Evolutionary conservation across 2,797 vertebrate genomes (phyloP).

Genomic region (Cyprinella venusta): DNA sequence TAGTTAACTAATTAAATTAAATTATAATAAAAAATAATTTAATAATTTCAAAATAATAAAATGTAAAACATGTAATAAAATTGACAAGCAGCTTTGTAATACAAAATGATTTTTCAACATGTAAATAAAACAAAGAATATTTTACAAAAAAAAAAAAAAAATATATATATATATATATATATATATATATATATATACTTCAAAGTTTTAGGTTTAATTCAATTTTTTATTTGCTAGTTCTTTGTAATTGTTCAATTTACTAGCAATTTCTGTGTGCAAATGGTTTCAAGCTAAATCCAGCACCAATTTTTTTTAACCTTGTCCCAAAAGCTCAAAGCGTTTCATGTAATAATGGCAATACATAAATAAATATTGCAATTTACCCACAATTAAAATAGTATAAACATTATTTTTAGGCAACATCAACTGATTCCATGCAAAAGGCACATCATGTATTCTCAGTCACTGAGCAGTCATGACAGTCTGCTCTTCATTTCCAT

Average conservation of each 20-base stretch:
- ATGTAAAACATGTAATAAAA: neutral
- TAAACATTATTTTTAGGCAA: neutral
- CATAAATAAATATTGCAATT: neutral
- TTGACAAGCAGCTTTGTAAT: neutral
- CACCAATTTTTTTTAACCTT: neutral
- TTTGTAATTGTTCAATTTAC: neutral
- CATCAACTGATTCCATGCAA: conserved; percentile 5
- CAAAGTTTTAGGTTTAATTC: neutral
- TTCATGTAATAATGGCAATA: neutral
- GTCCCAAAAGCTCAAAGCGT: neutral
- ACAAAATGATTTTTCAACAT: neutral
- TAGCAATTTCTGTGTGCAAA: neutral
- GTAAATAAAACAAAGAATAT: neutral
- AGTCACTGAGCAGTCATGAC: conserved; percentile 4
- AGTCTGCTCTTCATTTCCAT: conserved; percentile 22
- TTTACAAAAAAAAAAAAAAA: too few relatives aligned
- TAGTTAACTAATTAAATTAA: too few relatives aligned
- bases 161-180: too few relatives aligned
- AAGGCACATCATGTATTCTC: neutral
- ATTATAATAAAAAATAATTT: too few relatives aligned
- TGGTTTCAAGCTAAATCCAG: neutral
- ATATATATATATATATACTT: too few relatives aligned
- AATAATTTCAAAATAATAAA: neutral
- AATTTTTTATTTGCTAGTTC: neutral
- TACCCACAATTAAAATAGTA: neutral